Percentiles rank a stretch among this genome's conserved stretches.
Evolutionary conservation across 2,888 invertebrate species (phyloP).

Genomic region (Gymnocheta viridis): DNA sequence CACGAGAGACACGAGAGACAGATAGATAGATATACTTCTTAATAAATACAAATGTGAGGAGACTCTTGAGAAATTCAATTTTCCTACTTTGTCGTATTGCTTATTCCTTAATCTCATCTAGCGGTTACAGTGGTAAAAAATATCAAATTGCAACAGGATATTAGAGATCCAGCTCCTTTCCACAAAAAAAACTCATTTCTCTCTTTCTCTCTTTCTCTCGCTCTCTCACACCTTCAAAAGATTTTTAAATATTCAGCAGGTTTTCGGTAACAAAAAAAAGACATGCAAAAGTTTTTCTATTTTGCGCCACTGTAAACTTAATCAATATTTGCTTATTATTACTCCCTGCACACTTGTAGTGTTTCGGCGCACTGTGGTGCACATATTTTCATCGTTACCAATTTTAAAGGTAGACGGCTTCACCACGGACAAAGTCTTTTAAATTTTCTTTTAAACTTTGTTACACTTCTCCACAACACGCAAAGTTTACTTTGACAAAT

Average conservation of each 20-base stretch:
- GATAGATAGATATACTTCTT: conserved; percentile 9
- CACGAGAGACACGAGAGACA: conserved; percentile 5
- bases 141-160: too few species aligned
- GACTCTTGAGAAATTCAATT: conserved; percentile 69
- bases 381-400: neutral
- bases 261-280: neutral
- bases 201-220: neutral
- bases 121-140: conserved; percentile 20
- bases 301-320: conserved; percentile 23
- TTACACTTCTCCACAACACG: too few species aligned
- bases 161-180: neutral
- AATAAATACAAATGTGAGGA: conserved; percentile 42
- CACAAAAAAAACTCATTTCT: too few species aligned
- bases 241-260: neutral
- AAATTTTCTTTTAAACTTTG: too few species aligned
- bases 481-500: too few species aligned
- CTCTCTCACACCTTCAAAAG: neutral
- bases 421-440: neutral
- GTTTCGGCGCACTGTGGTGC: neutral
- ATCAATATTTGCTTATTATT: conserved; percentile 4
- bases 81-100: conserved; percentile 55
- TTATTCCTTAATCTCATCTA: conserved; percentile 34
- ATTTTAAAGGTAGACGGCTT: neutral
- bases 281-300: neutral
- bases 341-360: neutral